Evolutionary conservation across 1,140 invertebrate species (phyloP).

Genomic region (Cherax quadricarinatus): DNA sequence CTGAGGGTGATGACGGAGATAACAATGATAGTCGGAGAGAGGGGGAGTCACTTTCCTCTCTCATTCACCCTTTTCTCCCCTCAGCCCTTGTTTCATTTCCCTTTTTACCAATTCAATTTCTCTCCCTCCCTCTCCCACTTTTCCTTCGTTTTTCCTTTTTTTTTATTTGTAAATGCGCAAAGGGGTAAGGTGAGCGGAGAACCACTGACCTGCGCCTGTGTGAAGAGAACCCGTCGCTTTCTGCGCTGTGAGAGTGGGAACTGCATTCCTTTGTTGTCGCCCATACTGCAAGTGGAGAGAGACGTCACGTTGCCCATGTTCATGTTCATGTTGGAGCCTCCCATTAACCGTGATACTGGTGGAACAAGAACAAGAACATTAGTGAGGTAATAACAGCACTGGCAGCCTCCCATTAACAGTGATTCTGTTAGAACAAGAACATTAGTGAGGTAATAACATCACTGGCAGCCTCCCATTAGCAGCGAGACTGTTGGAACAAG

Average conservation of each 20-base stretch:
- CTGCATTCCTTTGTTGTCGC: constrained; percentile 91
- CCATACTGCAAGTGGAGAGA: constrained; percentile 81
- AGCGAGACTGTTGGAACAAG: constrained; percentile 82
- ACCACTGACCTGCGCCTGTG: constrained; percentile 77
- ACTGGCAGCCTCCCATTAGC: constrained; percentile 83
- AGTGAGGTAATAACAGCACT: background rate
- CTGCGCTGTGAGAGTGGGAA: constrained; percentile 90
- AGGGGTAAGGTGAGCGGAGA: background rate
- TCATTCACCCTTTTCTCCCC: constrained; percentile 9
- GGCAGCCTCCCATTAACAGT: constrained; percentile 87
- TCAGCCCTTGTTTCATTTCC: background rate
- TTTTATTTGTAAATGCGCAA: too few relatives aligned
- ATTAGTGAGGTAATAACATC: background rate
- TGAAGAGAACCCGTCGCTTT: constrained; percentile 78
- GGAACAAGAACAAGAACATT: background rate
- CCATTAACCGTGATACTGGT: constrained; percentile 90
- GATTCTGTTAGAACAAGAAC: constrained; percentile 77
- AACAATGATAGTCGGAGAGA: background rate
- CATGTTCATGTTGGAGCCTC: constrained; percentile 88
- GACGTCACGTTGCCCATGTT: constrained; percentile 86
- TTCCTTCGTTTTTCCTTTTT: too few relatives aligned
- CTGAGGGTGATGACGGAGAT: too few relatives aligned
- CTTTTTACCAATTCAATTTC: too few relatives aligned
- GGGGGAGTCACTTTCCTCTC: background rate
- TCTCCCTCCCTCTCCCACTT: too few relatives aligned